These are phyloP conservation scores for Lepus europaeus DNA, from an alignment of 2,113 vertebrate species.

Conservation along the genomic window DNA sequence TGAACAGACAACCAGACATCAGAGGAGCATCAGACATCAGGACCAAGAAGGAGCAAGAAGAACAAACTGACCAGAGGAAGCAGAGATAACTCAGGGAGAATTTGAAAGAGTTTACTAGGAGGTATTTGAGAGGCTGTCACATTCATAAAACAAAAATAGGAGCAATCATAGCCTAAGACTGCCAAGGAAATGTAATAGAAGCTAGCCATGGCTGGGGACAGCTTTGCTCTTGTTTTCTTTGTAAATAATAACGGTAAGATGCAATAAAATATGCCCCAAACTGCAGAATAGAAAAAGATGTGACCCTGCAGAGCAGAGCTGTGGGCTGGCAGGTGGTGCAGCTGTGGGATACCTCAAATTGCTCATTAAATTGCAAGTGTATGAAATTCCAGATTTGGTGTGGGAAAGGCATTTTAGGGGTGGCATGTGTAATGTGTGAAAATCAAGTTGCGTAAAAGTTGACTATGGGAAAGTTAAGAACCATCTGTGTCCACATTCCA, in stretches of 20 bases:
- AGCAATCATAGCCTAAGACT: conserved; percentile 43
- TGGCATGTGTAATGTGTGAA: conserved; percentile 76
- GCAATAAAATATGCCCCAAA: conserved; percentile 51
- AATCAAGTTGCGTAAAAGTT: conserved; percentile 70
- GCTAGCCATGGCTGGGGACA: neutral
- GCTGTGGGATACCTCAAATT: conserved; percentile 68
- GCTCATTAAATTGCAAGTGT: conserved; percentile 71
- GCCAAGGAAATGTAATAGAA: conserved; percentile 55
- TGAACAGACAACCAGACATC: neutral
- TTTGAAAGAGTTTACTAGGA: neutral
- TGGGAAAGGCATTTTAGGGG: conserved; percentile 80
- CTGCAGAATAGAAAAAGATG: conserved; percentile 48
- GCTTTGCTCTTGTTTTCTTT: conserved; percentile 63
- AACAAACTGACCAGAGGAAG: neutral
- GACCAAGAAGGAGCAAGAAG: neutral
- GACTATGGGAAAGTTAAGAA: conserved; percentile 74
- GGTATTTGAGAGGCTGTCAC: neutral
- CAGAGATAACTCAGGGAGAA: neutral
- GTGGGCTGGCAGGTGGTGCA: conserved; percentile 71
- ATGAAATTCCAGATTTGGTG: conserved; percentile 77
- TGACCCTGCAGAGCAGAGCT: conserved; percentile 47
- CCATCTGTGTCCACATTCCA: conserved; percentile 80
- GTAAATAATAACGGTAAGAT: conserved; percentile 64
- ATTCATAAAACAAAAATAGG: conserved; percentile 62
- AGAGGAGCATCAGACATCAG: neutral